Evolutionary conservation across 2,888 invertebrate genomes (phyloP), one percentile per base, ranked within the genome.

Genomic region (Salticus scenicus): DNA sequence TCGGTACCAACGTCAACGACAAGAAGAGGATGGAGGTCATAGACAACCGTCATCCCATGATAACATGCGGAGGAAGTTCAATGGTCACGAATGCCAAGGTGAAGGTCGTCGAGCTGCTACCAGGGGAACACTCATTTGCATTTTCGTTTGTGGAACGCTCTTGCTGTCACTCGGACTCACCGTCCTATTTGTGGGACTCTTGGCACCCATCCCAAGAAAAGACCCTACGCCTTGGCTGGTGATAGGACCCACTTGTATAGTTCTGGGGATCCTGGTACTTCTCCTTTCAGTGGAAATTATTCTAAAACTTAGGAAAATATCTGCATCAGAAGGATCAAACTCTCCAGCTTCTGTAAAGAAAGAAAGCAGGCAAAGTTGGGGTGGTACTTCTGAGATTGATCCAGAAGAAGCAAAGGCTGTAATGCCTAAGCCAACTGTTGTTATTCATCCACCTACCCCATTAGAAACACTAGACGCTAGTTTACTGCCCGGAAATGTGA

Each of bases 191-290:
- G 71, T 73, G 20, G 87, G 87, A 0, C 74, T 87, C 20, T 73
- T 82, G 17, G 78, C 78, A 8, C 87, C 87, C 7, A 70, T 51
- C 2, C 71, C 72, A 20, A 33, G 70, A 37, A 57, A 73, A 5
- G 82, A 87, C 37, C 80, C 80, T 20, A 81, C 81, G 41, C 87
- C 87, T 4, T 87, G 87, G 87, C 66, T 87, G 24, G 87, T 87
- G 28, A 85, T 80, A n/a, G 87, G 87, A 4, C 87, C 87, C 31
- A 87, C 87, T 1, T 87, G 84, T 74, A 87, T 87, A 64, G 84
- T 87, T 28, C 51, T 87, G 10, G 87, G 87, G 24, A 67, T 87
- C 4, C 72, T 87, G 4, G 87, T 87, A 8, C 78, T 87, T 1
- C 67, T 87, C 12, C 69, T 87, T 4, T 87, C 87, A 1, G 84